phyloP scores from a whole-genome alignment of 1,140 invertebrate species.

The Copidosoma floridanum region DNA sequence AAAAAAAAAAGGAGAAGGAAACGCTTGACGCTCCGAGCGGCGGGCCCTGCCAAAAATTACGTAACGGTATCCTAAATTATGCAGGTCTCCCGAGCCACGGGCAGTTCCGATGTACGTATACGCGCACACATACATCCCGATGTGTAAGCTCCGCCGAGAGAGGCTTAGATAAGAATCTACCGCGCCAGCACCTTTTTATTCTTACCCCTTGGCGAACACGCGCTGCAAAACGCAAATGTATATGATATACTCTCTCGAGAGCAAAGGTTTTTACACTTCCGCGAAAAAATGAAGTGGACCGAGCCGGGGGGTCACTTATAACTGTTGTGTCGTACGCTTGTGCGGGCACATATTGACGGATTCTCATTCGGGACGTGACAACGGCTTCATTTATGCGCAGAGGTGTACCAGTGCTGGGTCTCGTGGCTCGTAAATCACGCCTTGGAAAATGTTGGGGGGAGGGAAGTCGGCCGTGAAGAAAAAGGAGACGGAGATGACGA shows the following conservation, averaged over 20 bases:
- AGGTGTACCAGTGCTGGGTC: neutral
- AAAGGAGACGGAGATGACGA: neutral
- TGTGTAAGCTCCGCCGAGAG: no score
- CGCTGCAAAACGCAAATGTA: no score
- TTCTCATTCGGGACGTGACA: neutral
- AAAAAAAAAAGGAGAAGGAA: neutral
- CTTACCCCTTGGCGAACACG: no score
- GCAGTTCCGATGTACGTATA: neutral
- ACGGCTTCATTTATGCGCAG: constrained; percentile 5
- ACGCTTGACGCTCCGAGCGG: neutral
- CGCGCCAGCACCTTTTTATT: no score
- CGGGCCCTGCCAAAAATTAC: constrained; percentile 9
- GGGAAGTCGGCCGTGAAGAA: neutral
- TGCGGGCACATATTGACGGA: no score
- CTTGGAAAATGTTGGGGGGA: neutral
- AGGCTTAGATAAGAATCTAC: no score
- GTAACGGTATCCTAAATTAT: constrained; percentile 19
- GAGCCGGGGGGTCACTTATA: no score
- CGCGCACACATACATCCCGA: neutral
- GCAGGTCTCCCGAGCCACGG: neutral
- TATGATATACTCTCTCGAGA: no score
- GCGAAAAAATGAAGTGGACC: no score
- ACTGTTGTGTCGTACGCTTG: no score
- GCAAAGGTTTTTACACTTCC: no score
- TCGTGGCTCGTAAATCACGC: neutral